Base-by-base conservation (phyloP, 2,888 invertebrate genomes). In the Latheticus oryzae region DNA sequence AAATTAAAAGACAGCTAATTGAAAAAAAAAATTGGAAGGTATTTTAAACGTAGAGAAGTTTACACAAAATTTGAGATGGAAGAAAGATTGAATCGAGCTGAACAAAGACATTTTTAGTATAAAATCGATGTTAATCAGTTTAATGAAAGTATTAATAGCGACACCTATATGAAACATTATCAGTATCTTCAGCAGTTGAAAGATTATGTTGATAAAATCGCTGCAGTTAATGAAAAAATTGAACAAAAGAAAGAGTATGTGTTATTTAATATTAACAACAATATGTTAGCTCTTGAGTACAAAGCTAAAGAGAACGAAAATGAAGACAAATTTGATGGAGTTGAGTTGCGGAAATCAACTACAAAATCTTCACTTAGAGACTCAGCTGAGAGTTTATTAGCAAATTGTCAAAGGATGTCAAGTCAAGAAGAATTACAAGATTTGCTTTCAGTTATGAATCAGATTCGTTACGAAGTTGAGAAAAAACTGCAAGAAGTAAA, bases 1-100 rank as follows among this genome's bases (percentile, higher is more conserved):
- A 52, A 48, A 53, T 55, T 8, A 50, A 66, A 21, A 64, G 60
- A 45, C 63, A 66, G 5, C 43, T 69, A 2, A 65, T 50, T 28
- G 60, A 59, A 43, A 56, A 60, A 5, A 64, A 53, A 15, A 53
- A 64, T 16, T 59, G 8, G 62, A 63, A 13, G 35, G 42, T 2
- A 9, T 57, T 1, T 9, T 19, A 2, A 60, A 57, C 21, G 63
- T 57, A 23, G 48, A 62, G n/a, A 61, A 58, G 26, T 21, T 50
- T 8, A 11, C 61, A 5, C 54, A 60, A 2, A 62, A 68, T 12
- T 54, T 71, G 21, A 45, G 8, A 42, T 45, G 24, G 53, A 58
- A 33, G 33, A 45, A 1, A 21, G 30, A 15, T 24, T 58, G 7
- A 30, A 58, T 3, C 24, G 53, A 24, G 33, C 58, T 3, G 55